Percentiles rank a stretch among this genome's conserved stretches.
Evolutionary conservation across 2,113 vertebrate genomes (phyloP).

Genomic region (Nesogale talazaci): DNA sequence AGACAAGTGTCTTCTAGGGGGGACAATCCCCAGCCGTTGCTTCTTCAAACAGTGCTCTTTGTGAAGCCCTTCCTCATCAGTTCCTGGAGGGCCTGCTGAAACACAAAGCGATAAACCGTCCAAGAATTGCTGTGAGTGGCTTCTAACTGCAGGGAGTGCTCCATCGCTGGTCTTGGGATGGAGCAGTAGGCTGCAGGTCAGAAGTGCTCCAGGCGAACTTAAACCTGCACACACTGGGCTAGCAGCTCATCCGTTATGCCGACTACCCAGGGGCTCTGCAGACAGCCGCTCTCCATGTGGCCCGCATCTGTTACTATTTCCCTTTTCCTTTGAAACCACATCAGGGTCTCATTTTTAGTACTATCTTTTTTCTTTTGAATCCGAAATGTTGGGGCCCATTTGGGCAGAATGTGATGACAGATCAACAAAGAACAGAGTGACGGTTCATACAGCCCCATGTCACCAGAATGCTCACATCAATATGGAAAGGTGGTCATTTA

Average conservation of each 20-base stretch:
- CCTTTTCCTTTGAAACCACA: background rate
- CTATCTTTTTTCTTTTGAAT: background rate
- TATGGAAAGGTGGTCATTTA: slow-evolving; percentile 7
- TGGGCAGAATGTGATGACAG: background rate
- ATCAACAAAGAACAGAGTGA: background rate
- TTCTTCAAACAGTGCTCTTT: background rate
- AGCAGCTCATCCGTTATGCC: too few relatives aligned
- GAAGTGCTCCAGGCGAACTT: too few relatives aligned
- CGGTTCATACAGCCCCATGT: background rate
- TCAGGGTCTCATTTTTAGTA: background rate
- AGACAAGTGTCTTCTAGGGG: background rate
- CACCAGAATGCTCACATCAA: background rate
- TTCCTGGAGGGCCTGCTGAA: background rate
- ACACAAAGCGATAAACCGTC: background rate
- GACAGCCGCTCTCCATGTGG: too few relatives aligned
- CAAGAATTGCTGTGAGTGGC: background rate
- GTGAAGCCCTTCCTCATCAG: background rate
- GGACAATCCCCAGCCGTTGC: background rate
- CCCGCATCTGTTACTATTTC: too few relatives aligned
- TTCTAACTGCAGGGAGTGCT: background rate
- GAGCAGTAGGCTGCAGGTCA: too few relatives aligned
- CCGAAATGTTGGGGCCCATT: background rate
- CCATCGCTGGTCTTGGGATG: background rate
- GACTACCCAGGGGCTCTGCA: too few relatives aligned
- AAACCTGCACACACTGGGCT: too few relatives aligned